Conservation (phyloP, 2,888 invertebrate species). For the Metacarcinus magister region DNA sequence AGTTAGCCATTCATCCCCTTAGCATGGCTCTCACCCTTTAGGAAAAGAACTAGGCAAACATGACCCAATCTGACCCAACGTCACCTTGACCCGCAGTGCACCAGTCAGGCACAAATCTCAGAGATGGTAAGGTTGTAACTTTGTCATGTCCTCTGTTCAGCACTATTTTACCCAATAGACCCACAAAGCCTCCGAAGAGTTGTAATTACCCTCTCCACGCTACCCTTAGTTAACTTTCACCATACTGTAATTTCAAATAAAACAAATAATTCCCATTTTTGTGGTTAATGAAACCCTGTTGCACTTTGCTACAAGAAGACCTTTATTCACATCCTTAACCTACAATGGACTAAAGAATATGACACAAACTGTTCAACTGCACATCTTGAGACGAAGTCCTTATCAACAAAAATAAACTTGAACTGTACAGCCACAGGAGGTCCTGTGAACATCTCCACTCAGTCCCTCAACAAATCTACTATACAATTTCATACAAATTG, state of each 20-base stretch:
- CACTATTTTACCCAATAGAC: no score
- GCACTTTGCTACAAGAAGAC: conserved; percentile 79
- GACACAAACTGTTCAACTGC: conserved; percentile 80
- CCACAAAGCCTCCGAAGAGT: no score
- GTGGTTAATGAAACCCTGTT: conserved; percentile 27
- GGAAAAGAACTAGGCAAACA: no score
- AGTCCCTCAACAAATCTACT: conserved; percentile 74
- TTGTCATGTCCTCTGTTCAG: no score
- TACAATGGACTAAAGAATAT: conserved; percentile 79
- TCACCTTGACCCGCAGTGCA: no score
- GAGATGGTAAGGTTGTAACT: no score
- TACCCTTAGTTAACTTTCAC: not conserved
- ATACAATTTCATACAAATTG: conserved; percentile 78
- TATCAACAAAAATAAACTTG: conserved; percentile 80
- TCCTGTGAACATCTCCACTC: conserved; percentile 60
- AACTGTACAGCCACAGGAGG: conserved; percentile 78
- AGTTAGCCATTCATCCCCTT: no score
- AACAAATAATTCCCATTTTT: not conserved
- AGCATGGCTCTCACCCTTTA: no score
- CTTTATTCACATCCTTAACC: conserved; percentile 81
- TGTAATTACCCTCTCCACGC: no score
- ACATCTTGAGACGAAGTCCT: conserved; percentile 79
- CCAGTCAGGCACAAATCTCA: no score
- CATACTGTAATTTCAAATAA: not conserved
- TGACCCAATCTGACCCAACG: no score